Percentiles rank a stretch among this genome's conserved stretches.
phyloP scores from a whole-genome alignment of 1,140 invertebrate species.

The Euglossa dilemma region DNA sequence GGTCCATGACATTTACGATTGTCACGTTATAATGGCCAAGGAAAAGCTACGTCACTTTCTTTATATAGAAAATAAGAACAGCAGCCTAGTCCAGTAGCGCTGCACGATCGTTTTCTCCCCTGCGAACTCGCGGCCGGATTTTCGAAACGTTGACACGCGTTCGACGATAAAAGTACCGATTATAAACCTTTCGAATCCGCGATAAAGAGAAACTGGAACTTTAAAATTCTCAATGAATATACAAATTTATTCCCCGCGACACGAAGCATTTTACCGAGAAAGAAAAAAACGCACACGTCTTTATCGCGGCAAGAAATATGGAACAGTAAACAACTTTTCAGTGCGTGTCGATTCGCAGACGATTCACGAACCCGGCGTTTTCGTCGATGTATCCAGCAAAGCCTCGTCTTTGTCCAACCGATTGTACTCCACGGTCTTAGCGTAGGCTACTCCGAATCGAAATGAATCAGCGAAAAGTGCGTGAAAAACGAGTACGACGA shows the following conservation, averaged over 20 bases:
- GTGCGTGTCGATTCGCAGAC: background rate
- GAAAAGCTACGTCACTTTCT: slow-evolving; percentile 63
- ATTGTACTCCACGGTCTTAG: background rate
- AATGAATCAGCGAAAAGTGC: slow-evolving; percentile 1
- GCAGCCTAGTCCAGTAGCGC: background rate
- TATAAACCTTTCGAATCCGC: background rate
- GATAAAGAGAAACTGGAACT: background rate
- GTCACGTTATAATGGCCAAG: slow-evolving; percentile 25
- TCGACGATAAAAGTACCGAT: too few relatives aligned
- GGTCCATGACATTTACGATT: slow-evolving; percentile 68
- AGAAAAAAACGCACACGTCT: too few relatives aligned
- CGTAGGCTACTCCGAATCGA: background rate
- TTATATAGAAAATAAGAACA: slow-evolving; percentile 63
- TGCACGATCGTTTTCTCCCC: background rate
- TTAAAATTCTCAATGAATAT: background rate
- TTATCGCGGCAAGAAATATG: slow-evolving; percentile 2
- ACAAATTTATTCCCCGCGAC: background rate
- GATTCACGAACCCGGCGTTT: background rate
- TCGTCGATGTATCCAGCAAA: background rate
- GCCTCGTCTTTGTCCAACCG: background rate
- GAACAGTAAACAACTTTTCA: background rate
- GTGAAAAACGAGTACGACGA: background rate
- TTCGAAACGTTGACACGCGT: background rate
- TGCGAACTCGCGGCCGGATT: background rate
- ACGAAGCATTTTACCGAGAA: background rate